Base-by-base conservation (phyloP, 1,140 invertebrate genomes). In the Cephus cinctus region DNA sequence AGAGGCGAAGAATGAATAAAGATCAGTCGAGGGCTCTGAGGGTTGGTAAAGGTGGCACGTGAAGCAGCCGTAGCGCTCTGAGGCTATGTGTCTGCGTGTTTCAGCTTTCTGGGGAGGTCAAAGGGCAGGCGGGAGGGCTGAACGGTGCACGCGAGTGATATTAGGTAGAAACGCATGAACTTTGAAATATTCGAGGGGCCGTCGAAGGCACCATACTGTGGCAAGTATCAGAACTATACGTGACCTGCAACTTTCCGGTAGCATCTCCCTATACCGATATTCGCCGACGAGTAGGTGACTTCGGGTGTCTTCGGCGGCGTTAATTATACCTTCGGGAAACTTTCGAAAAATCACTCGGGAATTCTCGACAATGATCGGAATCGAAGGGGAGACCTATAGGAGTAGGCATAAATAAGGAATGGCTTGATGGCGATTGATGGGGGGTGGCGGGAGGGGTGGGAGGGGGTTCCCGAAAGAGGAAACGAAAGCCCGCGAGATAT, bases 81-180 rank as follows among this genome's bases (percentile, higher is more conserved):
- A 43, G 27, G 31, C 9, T 43, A 36, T 25, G 36, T 19, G 22
- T n/a, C 15, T n/a, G 16, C 2, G 18, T 11, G 44, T 5, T n/a
- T n/a, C 31, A 25, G 44, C 50, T 38, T n/a, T n/a, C n/a, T n/a
- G 12, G 39, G 16, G 36, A 23, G 34, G 16, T n/a, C 23, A 30
- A 35, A 18, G 21, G 54, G 32, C 23, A 48, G 43, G 32, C 32
- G 43, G 43, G 46, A 43, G 39, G 30, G 22, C 14, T 39, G 38
- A 35, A 62, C 57, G 62, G 23, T 70, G 71, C 71, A 71, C 63
- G 63, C 66, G 61, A 70, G 61, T 65, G 66, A 71, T 76, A 72
- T 75, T 74, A 74, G 69, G 73, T 75, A 67, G 67, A 67, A 73
- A 75, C 69, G 69, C 69, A 75, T 75, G 67, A 76, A 74, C 72